phyloP scores from a whole-genome alignment of 64 coral and sea anemone species.

The Platygyra sinensis region DNA sequence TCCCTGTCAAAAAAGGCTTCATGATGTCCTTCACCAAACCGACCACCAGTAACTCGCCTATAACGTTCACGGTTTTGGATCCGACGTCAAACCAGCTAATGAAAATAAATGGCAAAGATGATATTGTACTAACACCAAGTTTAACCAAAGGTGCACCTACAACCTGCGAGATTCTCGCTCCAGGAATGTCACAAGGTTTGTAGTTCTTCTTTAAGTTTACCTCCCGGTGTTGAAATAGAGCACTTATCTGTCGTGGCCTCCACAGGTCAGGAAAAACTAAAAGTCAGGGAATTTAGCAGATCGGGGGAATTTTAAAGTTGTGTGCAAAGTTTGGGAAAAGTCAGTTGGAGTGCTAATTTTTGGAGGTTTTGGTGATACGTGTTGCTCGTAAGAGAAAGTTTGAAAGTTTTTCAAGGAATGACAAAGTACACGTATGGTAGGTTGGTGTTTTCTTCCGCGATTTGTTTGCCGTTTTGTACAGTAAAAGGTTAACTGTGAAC shows the following conservation, averaged over 20 bases:
- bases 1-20: conserved; percentile 56
- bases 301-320: too few relatives aligned
- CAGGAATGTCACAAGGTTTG: conserved; percentile 51
- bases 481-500: too few relatives aligned
- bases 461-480: too few relatives aligned
- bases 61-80: conserved; percentile 67
- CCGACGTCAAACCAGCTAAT: conserved; percentile 11
- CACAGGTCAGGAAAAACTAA: too few relatives aligned
- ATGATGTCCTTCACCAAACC: conserved; percentile 34
- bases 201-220: neutral
- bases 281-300: too few relatives aligned
- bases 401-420: too few relatives aligned
- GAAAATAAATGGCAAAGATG: conserved; percentile 65
- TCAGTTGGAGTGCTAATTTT: too few relatives aligned
- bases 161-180: conserved; percentile 48
- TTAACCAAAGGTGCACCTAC: conserved; percentile 45
- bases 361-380: too few relatives aligned
- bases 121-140: conserved; percentile 22
- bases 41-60: conserved; percentile 43
- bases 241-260: neutral
- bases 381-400: too few relatives aligned
- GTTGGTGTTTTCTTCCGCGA: too few relatives aligned
- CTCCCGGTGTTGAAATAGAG: neutral
- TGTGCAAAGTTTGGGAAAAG: too few relatives aligned
- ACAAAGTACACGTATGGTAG: too few relatives aligned